Percentiles rank a stretch among this genome's conserved stretches.
These are phyloP conservation scores for Schizaphis graminum DNA, from an alignment of 2,888 invertebrate species.

Conservation along the genomic window DNA sequence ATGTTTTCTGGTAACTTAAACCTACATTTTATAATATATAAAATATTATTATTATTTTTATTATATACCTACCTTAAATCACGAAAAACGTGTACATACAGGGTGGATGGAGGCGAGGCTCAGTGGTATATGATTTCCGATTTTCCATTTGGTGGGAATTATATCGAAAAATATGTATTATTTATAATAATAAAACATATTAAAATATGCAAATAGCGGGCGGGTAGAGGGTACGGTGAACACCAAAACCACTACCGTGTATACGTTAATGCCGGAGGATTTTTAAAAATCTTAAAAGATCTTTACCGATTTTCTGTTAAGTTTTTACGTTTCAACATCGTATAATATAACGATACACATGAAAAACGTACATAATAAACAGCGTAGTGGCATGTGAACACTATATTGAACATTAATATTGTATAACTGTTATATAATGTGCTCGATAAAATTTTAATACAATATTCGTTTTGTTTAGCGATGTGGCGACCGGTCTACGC, in stretches of 20 bases:
- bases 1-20: not conserved
- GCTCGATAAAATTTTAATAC: not conserved
- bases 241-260: not conserved
- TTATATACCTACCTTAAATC: not conserved
- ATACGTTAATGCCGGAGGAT: fast-evolving
- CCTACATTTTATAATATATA: not conserved
- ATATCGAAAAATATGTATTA: not conserved
- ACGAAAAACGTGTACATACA: not conserved
- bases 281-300: not conserved
- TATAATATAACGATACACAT: not conserved
- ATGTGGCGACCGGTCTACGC: not conserved
- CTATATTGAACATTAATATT: not conserved
- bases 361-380: not conserved
- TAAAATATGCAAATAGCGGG: too few species aligned
- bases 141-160: not conserved
- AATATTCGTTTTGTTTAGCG: not conserved
- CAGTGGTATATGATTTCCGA: not conserved
- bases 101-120: not conserved
- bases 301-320: not conserved
- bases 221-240: not conserved
- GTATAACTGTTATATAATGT: not conserved
- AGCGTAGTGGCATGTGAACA: not conserved
- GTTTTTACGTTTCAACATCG: not conserved
- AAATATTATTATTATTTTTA: not conserved
- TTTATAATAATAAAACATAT: too few species aligned